These are phyloP conservation scores for Anastrepha ludens DNA, from an alignment of 1,140 invertebrate species.

Conservation along the genomic window DNA sequence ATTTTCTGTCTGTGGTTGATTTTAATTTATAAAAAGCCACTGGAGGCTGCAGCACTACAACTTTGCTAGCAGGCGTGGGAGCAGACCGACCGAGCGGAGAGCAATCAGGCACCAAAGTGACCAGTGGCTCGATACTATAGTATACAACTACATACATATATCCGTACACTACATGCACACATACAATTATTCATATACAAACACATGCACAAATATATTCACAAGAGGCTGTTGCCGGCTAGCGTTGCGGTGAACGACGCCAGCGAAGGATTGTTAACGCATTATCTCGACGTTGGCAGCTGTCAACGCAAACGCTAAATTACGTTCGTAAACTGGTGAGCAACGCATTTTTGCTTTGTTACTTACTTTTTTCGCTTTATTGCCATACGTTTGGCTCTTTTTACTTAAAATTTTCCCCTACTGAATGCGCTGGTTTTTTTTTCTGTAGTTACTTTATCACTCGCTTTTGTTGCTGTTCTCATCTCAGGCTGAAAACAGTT, in stretches of 20 bases:
- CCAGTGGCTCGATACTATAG: not conserved
- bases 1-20: constrained; percentile 40
- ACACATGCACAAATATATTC: no score
- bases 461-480: constrained; percentile 5
- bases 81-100: not conserved
- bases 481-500: not conserved
- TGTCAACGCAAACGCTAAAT: constrained; percentile 45
- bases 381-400: not conserved
- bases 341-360: not conserved
- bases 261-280: constrained; percentile 15
- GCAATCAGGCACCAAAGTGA: not conserved
- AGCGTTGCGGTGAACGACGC: not conserved
- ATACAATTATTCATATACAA: no score
- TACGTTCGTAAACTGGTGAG: not conserved
- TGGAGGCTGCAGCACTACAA: not conserved
- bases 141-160: not conserved
- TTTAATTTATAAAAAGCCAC: constrained; percentile 29
- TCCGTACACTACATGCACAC: no score
- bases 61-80: not conserved
- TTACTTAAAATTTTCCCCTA: not conserved
- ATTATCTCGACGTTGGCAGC: constrained; percentile 45
- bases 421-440: constrained; percentile 7
- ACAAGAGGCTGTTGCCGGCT: not conserved
- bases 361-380: not conserved
- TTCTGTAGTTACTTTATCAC: not conserved